Evolutionary conservation across 2,797 vertebrate genomes (phyloP).

Genomic region (Enteromius radiatus): DNA sequence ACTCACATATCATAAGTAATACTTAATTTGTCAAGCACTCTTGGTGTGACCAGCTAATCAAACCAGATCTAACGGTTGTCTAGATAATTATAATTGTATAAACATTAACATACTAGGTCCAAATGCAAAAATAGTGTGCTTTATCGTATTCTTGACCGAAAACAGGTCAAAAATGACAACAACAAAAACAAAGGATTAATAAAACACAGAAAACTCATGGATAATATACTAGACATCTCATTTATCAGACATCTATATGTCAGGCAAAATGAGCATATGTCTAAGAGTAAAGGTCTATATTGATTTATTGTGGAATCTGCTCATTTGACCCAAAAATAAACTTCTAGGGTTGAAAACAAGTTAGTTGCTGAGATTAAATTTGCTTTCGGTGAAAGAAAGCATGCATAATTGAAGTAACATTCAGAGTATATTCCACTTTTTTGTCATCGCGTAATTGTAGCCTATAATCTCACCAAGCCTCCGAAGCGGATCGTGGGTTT

Average conservation of each 20-base stretch:
- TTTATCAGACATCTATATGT: neutral
- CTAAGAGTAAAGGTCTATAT: neutral
- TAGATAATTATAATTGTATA: neutral
- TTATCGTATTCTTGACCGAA: neutral
- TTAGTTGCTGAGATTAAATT: neutral
- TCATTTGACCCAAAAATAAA: neutral
- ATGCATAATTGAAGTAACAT: neutral
- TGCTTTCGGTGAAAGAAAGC: neutral
- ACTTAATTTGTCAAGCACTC: neutral
- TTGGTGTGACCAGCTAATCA: neutral
- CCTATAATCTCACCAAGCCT: conserved; percentile 72
- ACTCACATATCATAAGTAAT: neutral
- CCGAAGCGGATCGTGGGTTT: conserved; percentile 68
- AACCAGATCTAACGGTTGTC: neutral
- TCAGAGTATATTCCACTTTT: neutral
- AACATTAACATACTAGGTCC: neutral
- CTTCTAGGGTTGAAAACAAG: neutral
- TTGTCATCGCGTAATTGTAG: no score
- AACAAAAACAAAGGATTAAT: neutral
- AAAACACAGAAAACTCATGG: neutral
- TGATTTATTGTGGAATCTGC: neutral
- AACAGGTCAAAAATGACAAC: no score
- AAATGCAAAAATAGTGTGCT: neutral
- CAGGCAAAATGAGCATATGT: neutral
- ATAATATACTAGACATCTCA: neutral